Evolutionary conservation across 1,140 invertebrate species (phyloP).

Genomic region (Macrostomum lignano): DNA sequence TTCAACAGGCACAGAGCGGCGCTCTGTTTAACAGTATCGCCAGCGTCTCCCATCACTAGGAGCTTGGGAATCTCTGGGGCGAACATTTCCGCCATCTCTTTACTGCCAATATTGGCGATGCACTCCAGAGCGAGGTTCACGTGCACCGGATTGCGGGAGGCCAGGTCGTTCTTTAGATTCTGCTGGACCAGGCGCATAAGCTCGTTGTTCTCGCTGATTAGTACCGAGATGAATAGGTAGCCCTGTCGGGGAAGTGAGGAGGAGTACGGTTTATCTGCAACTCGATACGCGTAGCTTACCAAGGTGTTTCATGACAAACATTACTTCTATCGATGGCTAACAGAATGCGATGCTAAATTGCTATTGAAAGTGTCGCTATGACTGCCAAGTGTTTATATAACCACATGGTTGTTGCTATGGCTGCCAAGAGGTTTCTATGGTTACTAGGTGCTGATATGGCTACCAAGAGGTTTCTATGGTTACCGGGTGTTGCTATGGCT

Average conservation of each 20-base stretch:
- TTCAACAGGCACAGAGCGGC: conserved; percentile 78
- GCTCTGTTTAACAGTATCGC: conserved; percentile 97
- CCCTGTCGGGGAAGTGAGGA: conserved; percentile 50
- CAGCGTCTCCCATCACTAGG: conserved; percentile 79
- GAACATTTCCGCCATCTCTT: conserved; percentile 98
- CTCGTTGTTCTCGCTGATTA: conserved; percentile 95
- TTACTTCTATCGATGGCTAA: too few species aligned
- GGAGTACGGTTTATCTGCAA: too few species aligned
- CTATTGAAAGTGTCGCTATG: too few species aligned
- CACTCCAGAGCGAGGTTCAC: conserved; percentile 96
- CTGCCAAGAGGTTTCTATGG: too few species aligned
- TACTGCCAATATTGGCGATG: conserved; percentile 94
- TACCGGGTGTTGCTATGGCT: too few species aligned
- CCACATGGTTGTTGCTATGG: too few species aligned
- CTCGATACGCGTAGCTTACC: too few species aligned
- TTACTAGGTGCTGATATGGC: too few species aligned
- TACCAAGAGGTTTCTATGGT: too few species aligned
- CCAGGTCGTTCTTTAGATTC: conserved; percentile 92
- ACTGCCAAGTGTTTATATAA: too few species aligned
- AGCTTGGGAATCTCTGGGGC: conserved; percentile 87
- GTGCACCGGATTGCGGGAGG: conserved; percentile 80
- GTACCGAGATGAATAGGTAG: conserved; percentile 90
- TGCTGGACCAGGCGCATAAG: conserved; percentile 95
- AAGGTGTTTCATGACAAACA: too few species aligned
- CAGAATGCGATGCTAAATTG: too few species aligned